These are phyloP conservation scores for Propithecus coquereli DNA, from an alignment of 2,113 vertebrate genomes.

Conservation along the genomic window DNA sequence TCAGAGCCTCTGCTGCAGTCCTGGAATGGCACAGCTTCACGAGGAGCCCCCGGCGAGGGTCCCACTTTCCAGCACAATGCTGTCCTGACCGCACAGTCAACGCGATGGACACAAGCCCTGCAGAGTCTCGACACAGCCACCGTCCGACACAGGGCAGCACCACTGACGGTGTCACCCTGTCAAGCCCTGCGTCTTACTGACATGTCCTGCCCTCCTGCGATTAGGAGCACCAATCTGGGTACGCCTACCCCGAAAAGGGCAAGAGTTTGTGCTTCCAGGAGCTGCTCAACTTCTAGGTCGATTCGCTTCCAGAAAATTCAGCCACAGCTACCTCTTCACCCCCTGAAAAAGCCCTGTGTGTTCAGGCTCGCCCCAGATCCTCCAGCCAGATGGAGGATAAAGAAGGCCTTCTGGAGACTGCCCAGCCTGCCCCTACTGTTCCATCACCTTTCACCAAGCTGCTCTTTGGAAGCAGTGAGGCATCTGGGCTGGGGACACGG, in stretches of 20 bases:
- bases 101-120: neutral
- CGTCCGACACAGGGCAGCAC: neutral
- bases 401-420: neutral
- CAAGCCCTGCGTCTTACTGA: neutral
- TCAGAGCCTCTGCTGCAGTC: neutral
- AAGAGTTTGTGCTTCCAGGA: neutral
- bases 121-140: neutral
- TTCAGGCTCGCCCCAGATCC: neutral
- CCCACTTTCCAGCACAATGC: neutral
- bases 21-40: neutral
- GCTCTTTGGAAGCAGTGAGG: neutral
- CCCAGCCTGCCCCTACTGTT: neutral
- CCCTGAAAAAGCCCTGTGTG: neutral
- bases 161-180: neutral
- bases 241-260: neutral
- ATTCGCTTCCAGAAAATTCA: conserved; percentile 33
- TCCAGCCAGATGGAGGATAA: neutral
- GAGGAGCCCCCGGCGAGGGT: neutral
- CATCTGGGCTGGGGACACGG: neutral
- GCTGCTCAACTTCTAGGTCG: neutral
- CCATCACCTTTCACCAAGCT: neutral
- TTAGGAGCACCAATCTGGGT: neutral
- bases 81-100: too few relatives aligned
- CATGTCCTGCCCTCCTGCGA: neutral
- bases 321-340: neutral